A percentile compares a stretch with the other conserved stretches of the same genome.
These are phyloP conservation scores for Stigmatopora nigra DNA, from an alignment of 2,113 vertebrate genomes.

Conservation along the genomic window DNA sequence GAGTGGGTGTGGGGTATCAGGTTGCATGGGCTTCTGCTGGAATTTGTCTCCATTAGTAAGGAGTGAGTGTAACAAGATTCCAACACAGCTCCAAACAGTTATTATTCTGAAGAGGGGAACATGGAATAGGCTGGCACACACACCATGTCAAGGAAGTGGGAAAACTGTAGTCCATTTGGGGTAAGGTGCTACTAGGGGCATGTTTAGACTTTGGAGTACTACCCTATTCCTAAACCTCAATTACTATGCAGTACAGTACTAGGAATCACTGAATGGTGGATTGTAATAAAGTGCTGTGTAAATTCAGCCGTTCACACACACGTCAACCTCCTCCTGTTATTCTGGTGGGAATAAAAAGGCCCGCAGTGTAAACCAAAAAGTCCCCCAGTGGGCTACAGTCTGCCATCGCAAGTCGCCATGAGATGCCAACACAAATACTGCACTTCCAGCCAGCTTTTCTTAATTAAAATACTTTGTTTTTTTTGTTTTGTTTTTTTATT, in stretches of 20 bases:
- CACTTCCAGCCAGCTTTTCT: slow-evolving; percentile 48
- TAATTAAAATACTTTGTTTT: slow-evolving; percentile 72
- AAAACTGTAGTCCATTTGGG: no score
- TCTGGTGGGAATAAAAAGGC: slow-evolving; percentile 7
- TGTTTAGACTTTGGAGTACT: not conserved
- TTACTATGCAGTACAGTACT: not conserved
- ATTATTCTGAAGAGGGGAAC: not conserved
- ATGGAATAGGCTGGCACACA: no score
- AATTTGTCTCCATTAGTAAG: slow-evolving; percentile 64
- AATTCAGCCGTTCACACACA: not conserved
- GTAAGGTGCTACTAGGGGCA: not conserved
- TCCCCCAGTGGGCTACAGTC: slow-evolving; percentile 16
- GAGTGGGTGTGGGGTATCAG: not conserved
- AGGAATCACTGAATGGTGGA: not conserved
- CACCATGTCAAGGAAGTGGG: no score
- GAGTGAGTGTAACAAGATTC: slow-evolving; percentile 45
- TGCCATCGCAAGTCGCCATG: slow-evolving; percentile 8
- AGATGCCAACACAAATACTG: slow-evolving; percentile 49
- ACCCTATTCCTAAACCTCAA: not conserved
- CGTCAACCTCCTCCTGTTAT: not conserved
- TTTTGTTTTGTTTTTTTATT: slow-evolving; percentile 56
- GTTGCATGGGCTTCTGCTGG: slow-evolving; percentile 4
- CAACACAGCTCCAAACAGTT: slow-evolving; percentile 23
- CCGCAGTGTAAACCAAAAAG: slow-evolving; percentile 21
- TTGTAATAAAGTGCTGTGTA: not conserved